Conservation (phyloP, 2,797 vertebrate genomes). For the Pseudochirops corinnae region DNA sequence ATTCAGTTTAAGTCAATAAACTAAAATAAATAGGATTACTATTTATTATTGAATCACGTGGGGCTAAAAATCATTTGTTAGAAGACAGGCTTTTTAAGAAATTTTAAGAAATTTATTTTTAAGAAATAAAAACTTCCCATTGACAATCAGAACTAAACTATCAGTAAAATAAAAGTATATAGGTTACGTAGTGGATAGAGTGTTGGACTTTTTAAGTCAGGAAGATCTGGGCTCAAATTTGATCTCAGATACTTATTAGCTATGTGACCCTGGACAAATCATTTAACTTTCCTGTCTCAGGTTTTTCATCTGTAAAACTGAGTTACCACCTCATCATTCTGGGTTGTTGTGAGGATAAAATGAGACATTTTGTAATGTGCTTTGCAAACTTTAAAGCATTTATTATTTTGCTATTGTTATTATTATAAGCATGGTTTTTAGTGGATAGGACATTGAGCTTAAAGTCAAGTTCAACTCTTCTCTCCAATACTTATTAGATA, state of each 20-base stretch:
- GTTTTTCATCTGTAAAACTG: background rate
- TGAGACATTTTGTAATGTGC: background rate
- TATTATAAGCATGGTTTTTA: background rate
- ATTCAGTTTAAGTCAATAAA: constrained; percentile 43
- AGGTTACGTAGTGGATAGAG: constrained; percentile 41
- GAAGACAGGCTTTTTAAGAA: background rate
- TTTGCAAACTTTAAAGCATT: background rate
- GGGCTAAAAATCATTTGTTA: background rate
- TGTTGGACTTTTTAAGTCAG: constrained; percentile 47
- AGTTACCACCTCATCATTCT: background rate
- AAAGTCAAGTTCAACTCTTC: too few species aligned
- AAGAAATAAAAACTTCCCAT: constrained; percentile 9
- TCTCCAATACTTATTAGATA: background rate
- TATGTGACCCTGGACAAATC: background rate
- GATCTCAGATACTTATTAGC: background rate
- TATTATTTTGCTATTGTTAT: background rate
- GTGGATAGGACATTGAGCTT: background rate
- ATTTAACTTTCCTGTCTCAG: background rate
- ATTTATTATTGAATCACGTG: constrained; percentile 35
- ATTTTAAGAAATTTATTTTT: background rate
- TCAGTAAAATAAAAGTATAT: constrained; percentile 49
- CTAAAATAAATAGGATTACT: constrained; percentile 16
- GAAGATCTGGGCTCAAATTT: background rate
- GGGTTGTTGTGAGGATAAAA: background rate
- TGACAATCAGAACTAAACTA: constrained; percentile 28